Conservation (phyloP, 2,113 vertebrate species). For the Steatornis caripensis region DNA sequence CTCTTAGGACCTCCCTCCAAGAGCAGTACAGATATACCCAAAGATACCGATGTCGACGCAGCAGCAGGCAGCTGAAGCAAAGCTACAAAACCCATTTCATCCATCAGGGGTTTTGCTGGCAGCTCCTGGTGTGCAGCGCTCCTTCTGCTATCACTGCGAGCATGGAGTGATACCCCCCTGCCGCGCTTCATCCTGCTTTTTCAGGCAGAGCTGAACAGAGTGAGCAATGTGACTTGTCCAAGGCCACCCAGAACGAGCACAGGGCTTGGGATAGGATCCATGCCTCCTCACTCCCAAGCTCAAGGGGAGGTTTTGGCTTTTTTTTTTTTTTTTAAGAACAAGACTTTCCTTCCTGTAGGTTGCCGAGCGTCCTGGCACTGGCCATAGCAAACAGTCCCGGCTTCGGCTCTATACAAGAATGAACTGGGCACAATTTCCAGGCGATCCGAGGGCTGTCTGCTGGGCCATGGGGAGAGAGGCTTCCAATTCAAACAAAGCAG, state of each 20-base stretch:
- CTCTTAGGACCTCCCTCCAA: neutral
- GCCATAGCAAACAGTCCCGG: neutral
- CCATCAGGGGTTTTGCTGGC: neutral
- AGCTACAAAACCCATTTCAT: neutral
- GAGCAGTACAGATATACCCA: neutral
- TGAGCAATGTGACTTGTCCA: neutral
- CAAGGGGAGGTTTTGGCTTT: neutral
- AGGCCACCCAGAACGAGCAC: conserved; percentile 40
- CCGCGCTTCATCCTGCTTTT: neutral
- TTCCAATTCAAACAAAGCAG: conserved; percentile 51
- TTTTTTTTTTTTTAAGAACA: neutral
- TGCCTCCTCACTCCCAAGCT: neutral
- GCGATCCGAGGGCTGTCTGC: neutral
- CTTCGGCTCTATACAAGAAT: neutral
- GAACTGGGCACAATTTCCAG: conserved; percentile 21
- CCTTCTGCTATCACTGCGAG: fast-evolving
- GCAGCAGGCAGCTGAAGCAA: neutral
- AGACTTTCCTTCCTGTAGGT: conserved; percentile 44
- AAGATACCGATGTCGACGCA: neutral
- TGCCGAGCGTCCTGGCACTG: neutral
- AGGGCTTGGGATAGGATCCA: neutral
- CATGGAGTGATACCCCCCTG: neutral
- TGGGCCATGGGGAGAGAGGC: neutral
- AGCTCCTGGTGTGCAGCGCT: neutral
- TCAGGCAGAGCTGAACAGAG: neutral